Conservation (phyloP, 2,888 invertebrate genomes). For the Syritta pipiens region DNA sequence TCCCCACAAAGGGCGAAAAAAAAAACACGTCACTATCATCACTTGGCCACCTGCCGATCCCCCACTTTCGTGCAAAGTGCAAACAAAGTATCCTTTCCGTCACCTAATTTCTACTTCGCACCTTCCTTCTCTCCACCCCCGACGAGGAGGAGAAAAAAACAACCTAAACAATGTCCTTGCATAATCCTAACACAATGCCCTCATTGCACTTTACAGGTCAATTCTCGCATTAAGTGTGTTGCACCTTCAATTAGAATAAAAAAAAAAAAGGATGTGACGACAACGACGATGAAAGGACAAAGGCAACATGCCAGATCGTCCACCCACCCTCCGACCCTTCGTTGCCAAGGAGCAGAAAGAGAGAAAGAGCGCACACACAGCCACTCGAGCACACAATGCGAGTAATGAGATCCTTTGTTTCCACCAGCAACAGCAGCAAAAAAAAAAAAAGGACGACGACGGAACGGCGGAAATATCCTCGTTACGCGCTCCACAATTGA, state of each 20-base stretch:
- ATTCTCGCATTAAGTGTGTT: slow-evolving; percentile 46
- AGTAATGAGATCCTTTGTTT: slow-evolving; percentile 58
- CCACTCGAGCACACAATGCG: slow-evolving; percentile 19
- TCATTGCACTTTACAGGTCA: slow-evolving; percentile 51
- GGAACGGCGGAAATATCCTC: slow-evolving; percentile 36
- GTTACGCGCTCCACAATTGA: slow-evolving; percentile 34
- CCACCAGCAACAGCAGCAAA: background rate
- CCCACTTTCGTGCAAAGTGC: slow-evolving; percentile 43
- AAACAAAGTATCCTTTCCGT: slow-evolving; percentile 65
- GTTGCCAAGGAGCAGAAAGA: background rate
- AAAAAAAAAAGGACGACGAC: background rate
- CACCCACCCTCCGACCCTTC: background rate
- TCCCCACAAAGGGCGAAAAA: background rate
- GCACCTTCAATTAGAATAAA: slow-evolving; percentile 47
- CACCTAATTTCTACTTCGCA: slow-evolving; percentile 43
- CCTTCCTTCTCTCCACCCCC: background rate
- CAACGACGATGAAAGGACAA: background rate
- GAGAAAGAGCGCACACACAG: background rate
- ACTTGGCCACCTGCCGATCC: slow-evolving; percentile 56
- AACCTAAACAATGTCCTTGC: slow-evolving; percentile 51
- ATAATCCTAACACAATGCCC: slow-evolving; percentile 35
- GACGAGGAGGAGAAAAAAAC: background rate
- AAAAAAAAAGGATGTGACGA: background rate
- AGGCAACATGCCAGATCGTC: slow-evolving; percentile 33
- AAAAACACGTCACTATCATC: slow-evolving; percentile 39